Percentiles rank a stretch among this genome's conserved stretches.
phyloP scores from a whole-genome alignment of 2,797 vertebrate species.

The Tenualosa ilisha region DNA sequence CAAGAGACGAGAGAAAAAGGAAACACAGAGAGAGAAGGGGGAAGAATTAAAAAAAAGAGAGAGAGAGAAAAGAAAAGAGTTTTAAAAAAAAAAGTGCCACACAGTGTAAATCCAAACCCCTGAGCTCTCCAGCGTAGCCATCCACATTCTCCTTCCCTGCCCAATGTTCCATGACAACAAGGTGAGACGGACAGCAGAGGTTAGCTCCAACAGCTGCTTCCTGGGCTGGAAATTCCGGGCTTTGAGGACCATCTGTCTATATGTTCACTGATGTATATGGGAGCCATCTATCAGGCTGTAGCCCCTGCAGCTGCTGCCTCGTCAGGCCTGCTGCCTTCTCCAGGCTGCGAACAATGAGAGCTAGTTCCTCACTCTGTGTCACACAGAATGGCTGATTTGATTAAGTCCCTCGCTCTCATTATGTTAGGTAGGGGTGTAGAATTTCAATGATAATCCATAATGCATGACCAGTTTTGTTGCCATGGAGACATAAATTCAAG shows the following conservation, averaged over 20 bases:
- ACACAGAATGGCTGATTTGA: slow-evolving; percentile 99
- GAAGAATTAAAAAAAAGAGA: background rate
- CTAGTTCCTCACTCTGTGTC: slow-evolving; percentile 97
- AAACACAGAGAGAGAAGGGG: slow-evolving; percentile 1
- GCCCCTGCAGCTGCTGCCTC: slow-evolving; percentile 90
- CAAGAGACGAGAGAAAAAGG: slow-evolving; percentile 1
- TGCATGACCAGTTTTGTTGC: slow-evolving; percentile 99
- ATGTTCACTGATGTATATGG: slow-evolving; percentile 92
- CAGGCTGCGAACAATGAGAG: slow-evolving; percentile 85
- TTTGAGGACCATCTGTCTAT: slow-evolving; percentile 99
- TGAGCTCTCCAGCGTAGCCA: slow-evolving; percentile 61
- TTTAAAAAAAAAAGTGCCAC: slow-evolving; percentile 44
- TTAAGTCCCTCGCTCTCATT: slow-evolving; percentile 99
- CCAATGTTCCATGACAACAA: slow-evolving; percentile 96
- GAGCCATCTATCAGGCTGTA: slow-evolving; percentile 94
- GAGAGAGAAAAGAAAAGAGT: slow-evolving; percentile 45
- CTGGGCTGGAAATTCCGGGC: slow-evolving; percentile 91
- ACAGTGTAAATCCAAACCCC: slow-evolving; percentile 59
- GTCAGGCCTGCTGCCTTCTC: slow-evolving; percentile 80
- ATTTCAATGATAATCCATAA: slow-evolving; percentile 99
- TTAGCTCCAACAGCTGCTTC: slow-evolving; percentile 95
- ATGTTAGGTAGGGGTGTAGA: slow-evolving; percentile 99
- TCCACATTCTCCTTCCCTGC: slow-evolving; percentile 85
- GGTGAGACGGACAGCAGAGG: slow-evolving; percentile 93
- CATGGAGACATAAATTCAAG: slow-evolving; percentile 99